Evolutionary conservation across 2,888 invertebrate genomes (phyloP).

Genomic region (Tromatobia lineatoria): DNA sequence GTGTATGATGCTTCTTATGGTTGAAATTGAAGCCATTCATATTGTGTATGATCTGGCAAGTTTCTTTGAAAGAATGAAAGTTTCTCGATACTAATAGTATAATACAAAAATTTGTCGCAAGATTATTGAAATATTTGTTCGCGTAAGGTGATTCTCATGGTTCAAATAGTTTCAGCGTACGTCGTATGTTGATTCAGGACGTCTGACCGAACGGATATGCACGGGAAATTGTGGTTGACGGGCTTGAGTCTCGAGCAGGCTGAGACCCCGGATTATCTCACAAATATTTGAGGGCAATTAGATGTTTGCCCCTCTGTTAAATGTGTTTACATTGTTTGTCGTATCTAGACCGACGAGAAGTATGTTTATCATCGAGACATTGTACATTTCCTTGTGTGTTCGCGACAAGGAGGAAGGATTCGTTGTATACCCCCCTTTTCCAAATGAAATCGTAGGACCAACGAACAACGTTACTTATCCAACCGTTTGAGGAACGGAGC

Average conservation of each 20-base stretch:
- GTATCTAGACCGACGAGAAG: constrained; percentile 79
- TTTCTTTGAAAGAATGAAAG: not conserved
- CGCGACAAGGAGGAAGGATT: constrained; percentile 33
- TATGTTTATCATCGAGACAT: constrained; percentile 73
- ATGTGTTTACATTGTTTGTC: constrained; percentile 81
- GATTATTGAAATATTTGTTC: not conserved
- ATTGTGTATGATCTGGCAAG: too few species aligned
- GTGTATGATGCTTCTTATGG: too few species aligned
- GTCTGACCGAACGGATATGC: constrained; percentile 36
- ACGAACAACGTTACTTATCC: not conserved
- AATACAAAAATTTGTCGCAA: constrained; percentile 4
- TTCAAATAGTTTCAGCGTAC: constrained; percentile 32
- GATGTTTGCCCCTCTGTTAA: constrained; percentile 82
- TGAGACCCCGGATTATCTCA: constrained; percentile 79
- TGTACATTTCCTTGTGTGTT: constrained; percentile 36
- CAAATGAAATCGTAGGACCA: constrained; percentile 7
- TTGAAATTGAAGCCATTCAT: too few species aligned
- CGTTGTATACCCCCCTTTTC: not conserved
- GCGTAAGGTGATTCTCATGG: constrained; percentile 17
- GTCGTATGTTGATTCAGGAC: constrained; percentile 68
- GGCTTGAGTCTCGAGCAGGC: constrained; percentile 62
- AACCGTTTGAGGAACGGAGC: not conserved
- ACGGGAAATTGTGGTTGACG: constrained; percentile 58
- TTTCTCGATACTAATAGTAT: not conserved
- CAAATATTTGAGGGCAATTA: constrained; percentile 85